These are phyloP conservation scores for Drosophila percnosoma DNA, from an alignment of 2,888 invertebrate genomes.

Conservation along the genomic window DNA sequence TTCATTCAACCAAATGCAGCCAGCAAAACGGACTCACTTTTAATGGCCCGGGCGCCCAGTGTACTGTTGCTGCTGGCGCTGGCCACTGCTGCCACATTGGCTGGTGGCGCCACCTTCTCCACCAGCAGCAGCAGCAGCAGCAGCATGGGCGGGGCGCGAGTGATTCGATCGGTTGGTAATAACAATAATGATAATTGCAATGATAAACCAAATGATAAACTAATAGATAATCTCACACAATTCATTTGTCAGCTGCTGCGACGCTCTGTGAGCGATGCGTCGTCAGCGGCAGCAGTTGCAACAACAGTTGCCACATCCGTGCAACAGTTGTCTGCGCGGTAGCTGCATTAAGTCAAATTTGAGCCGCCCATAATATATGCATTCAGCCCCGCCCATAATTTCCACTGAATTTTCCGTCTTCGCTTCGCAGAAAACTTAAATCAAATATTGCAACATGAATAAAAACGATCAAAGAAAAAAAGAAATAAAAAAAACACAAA, in stretches of 20 bases:
- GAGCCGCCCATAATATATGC: slow-evolving; percentile 27
- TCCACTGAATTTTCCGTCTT: slow-evolving; percentile 69
- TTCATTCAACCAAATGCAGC: slow-evolving; percentile 85
- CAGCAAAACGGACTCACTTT: slow-evolving; percentile 81
- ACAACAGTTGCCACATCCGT: slow-evolving; percentile 20
- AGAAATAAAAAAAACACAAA: slow-evolving; percentile 19
- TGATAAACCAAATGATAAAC: slow-evolving; percentile 13
- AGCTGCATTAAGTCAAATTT: slow-evolving; percentile 76
- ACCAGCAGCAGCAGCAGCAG: slow-evolving; percentile 40
- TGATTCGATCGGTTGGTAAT: slow-evolving; percentile 32
- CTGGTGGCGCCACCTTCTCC: slow-evolving; percentile 47
- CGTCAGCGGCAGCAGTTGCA: slow-evolving; percentile 28
- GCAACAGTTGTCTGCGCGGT: slow-evolving; percentile 69
- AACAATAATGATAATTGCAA: slow-evolving; percentile 25
- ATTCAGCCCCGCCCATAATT: slow-evolving; percentile 64
- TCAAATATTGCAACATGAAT: slow-evolving; percentile 30
- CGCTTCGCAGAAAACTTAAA: slow-evolving; percentile 58
- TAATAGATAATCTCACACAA: slow-evolving; percentile 11
- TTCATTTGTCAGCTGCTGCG: slow-evolving; percentile 49
- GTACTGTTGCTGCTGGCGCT: slow-evolving; percentile 72
- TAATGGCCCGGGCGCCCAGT: slow-evolving; percentile 73
- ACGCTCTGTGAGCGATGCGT: slow-evolving; percentile 26
- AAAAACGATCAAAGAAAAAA: slow-evolving; percentile 13
- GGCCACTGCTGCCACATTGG: slow-evolving; percentile 65
- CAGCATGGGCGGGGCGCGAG: slow-evolving; percentile 42